Percentiles rank a stretch among this genome's conserved stretches.
Conservation (phyloP, 2,888 invertebrate species). For the Agapostemon virescens region DNA sequence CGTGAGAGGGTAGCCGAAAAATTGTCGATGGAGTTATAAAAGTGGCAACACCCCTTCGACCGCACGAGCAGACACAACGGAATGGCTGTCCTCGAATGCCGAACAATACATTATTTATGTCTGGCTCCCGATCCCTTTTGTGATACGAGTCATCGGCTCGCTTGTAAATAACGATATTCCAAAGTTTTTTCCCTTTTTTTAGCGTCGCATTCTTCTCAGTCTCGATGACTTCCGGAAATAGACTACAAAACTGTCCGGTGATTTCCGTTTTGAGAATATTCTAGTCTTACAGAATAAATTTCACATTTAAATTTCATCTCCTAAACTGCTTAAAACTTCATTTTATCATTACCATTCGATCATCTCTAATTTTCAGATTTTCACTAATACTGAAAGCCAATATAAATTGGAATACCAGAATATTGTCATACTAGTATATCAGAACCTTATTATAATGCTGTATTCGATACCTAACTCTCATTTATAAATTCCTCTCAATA, state of each 20-base stretch:
- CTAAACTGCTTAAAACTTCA: too few relatives aligned
- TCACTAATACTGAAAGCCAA: too few relatives aligned
- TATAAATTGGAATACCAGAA: too few relatives aligned
- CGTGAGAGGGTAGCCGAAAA: slow-evolving; percentile 71
- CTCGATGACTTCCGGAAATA: not conserved
- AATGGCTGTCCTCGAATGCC: slow-evolving; percentile 58
- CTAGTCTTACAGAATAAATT: too few relatives aligned
- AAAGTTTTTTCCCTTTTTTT: not conserved
- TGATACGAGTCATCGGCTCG: slow-evolving; percentile 45
- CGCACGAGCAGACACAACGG: slow-evolving; percentile 47
- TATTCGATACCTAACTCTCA: too few relatives aligned
- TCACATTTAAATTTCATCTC: too few relatives aligned
- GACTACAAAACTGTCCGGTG: not conserved
- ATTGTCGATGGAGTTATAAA: slow-evolving; percentile 77
- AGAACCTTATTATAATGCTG: too few relatives aligned
- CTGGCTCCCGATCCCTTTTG: slow-evolving; percentile 62
- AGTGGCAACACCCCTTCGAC: slow-evolving; percentile 66
- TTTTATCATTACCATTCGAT: too few relatives aligned
- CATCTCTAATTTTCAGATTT: too few relatives aligned
- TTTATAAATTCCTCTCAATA: too few relatives aligned
- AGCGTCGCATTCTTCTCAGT: not conserved
- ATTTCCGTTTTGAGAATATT: not conserved
- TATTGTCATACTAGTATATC: too few relatives aligned
- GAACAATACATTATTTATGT: slow-evolving; percentile 72
- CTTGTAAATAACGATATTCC: slow-evolving; percentile 9